phyloP scores from a whole-genome alignment of 2,797 vertebrate species.

The Esox lucius region DNA sequence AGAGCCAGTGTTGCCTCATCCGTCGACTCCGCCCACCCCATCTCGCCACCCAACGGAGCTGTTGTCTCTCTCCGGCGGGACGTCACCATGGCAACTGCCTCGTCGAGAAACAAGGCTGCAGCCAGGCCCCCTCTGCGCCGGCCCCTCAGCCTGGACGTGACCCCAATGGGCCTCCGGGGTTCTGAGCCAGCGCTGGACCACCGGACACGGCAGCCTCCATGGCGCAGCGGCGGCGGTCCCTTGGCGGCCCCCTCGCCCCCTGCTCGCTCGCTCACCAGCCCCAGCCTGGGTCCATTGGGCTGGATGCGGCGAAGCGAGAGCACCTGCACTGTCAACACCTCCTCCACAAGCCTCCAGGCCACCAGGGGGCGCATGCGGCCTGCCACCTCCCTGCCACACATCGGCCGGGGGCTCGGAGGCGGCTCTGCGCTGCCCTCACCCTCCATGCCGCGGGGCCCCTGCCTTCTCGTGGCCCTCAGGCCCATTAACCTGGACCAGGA shows the following conservation, averaged over 20 bases:
- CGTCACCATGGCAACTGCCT: slow-evolving; percentile 18
- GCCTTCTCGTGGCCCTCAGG: slow-evolving; percentile 87
- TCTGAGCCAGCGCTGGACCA: slow-evolving; percentile 51
- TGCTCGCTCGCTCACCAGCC: slow-evolving; percentile 70
- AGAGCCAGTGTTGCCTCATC: slow-evolving; percentile 14
- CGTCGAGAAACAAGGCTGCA: slow-evolving; percentile 3
- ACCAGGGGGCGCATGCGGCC: slow-evolving; percentile 72
- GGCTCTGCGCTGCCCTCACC: slow-evolving; percentile 29
- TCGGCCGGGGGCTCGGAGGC: slow-evolving; percentile 68
- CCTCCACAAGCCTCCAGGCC: slow-evolving; percentile 45
- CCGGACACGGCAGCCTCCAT: slow-evolving; percentile 67
- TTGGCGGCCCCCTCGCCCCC: slow-evolving; percentile 59
- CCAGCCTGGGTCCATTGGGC: slow-evolving; percentile 62
- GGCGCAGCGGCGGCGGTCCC: slow-evolving; percentile 58
- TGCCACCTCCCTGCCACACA: slow-evolving; percentile 88
- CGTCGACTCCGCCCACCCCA: slow-evolving; percentile 27
- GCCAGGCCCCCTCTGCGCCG: slow-evolving; percentile 51
- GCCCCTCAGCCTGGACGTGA: slow-evolving; percentile 66
- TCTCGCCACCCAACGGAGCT: slow-evolving; percentile 47
- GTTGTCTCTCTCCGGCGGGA: slow-evolving; percentile 29
- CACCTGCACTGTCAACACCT: slow-evolving; percentile 77
- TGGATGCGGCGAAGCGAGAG: slow-evolving; percentile 88
- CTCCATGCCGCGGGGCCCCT: slow-evolving; percentile 68
- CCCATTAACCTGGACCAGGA: slow-evolving; percentile 88
- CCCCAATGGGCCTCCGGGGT: slow-evolving; percentile 47